Conservation (phyloP, 2,888 invertebrate species). For the Therioaphis trifolii region DNA sequence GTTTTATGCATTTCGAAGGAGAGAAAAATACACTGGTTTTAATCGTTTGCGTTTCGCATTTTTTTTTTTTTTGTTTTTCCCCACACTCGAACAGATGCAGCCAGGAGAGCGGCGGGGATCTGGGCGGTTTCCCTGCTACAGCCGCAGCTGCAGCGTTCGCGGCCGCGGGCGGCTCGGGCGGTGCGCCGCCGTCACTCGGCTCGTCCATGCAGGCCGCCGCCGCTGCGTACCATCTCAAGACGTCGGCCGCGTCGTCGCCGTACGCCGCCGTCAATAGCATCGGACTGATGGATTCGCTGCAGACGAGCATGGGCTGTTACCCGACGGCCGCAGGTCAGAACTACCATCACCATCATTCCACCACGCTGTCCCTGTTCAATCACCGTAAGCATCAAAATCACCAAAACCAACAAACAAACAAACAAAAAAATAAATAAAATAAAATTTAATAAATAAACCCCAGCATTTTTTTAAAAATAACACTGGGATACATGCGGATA, state of each 20-base stretch:
- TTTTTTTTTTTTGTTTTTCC: slow-evolving; percentile 21
- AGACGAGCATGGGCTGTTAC: slow-evolving; percentile 75
- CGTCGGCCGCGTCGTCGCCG: slow-evolving; percentile 70
- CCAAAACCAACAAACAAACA: too few relatives aligned
- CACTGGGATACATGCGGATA: too few relatives aligned
- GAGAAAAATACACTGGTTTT: background rate
- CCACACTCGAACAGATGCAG: slow-evolving; percentile 43
- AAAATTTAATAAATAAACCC: too few relatives aligned
- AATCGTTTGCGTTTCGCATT: slow-evolving; percentile 40
- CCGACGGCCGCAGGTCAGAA: slow-evolving; percentile 73
- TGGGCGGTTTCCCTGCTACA: slow-evolving; percentile 58
- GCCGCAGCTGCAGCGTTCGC: slow-evolving; percentile 51
- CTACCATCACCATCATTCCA: slow-evolving; percentile 51
- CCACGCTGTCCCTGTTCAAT: slow-evolving; percentile 58
- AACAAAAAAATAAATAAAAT: background rate
- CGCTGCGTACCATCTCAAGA: slow-evolving; percentile 71
- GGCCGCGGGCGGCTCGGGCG: slow-evolving; percentile 57
- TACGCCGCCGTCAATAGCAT: slow-evolving; percentile 73
- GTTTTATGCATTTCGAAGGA: too few relatives aligned
- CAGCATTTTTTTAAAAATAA: too few relatives aligned
- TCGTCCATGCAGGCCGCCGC: slow-evolving; percentile 66
- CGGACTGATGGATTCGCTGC: slow-evolving; percentile 74
- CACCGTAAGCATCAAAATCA: slow-evolving; percentile 43
- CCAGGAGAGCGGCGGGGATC: slow-evolving; percentile 61
- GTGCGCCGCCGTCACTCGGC: slow-evolving; percentile 69